These are phyloP conservation scores for Tragelaphus buxtoni DNA, from an alignment of 2,113 vertebrate species.

Conservation along the genomic window DNA sequence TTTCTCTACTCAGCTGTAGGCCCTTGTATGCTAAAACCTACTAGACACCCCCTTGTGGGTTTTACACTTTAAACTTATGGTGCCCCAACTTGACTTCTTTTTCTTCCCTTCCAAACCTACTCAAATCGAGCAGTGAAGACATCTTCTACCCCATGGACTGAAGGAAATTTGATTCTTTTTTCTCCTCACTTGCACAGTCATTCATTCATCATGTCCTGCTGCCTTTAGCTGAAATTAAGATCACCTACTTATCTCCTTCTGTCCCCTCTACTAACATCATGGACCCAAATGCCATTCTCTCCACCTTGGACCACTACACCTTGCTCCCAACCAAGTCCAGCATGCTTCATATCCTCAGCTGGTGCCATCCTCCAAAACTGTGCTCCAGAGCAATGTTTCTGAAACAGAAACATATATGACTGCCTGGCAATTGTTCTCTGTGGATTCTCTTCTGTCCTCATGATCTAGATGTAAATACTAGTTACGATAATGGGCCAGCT, in stretches of 20 bases:
- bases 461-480: not conserved
- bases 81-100: not conserved
- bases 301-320: not conserved
- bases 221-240: not conserved
- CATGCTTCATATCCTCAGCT: not conserved
- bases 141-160: not conserved
- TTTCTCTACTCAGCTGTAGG: not conserved
- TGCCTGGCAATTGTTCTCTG: not conserved
- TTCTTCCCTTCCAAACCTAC: not conserved
- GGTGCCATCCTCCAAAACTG: not conserved
- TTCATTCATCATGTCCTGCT: not conserved
- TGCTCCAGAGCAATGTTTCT: not conserved
- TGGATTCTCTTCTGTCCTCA: not conserved
- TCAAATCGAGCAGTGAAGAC: not conserved
- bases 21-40: not conserved
- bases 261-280: not conserved
- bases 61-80: not conserved
- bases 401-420: not conserved
- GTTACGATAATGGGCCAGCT: not conserved
- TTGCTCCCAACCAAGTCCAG: not conserved
- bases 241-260: not conserved
- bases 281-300: not conserved
- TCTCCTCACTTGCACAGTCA: fast-evolving
- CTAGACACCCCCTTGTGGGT: not conserved
- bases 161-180: not conserved